Base-by-base conservation (phyloP, 2,888 invertebrate genomes). In the Meandrusa payeni region DNA sequence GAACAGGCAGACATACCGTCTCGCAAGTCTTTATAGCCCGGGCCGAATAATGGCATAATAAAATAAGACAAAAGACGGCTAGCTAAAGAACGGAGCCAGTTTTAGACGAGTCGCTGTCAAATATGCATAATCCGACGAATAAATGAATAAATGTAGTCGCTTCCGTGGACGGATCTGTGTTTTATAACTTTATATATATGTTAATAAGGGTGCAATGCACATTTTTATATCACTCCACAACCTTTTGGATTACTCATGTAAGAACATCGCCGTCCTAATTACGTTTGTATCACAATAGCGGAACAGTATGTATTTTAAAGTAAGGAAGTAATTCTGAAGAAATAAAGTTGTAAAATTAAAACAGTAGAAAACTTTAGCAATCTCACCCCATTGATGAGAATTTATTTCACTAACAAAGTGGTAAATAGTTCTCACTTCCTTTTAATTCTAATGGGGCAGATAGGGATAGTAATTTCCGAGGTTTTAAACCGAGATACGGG, bases 1-100 rank as follows among this genome's bases (percentile, higher is more conserved):
- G 76, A 74, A 79, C 77, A 66, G 65, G 75, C 78, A 85, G 87
- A 87, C 87, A 86, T 79, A 80, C 83, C 83, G 87, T 87, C 87
- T 85, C 85, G 78, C 76, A 77, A 68, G 69, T 75, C 73, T 75
- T 76, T 75, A 72, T 72, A 68, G 69, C 69, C 64, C 63, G 64
- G 60, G 64, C 69, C 69, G 68, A 75, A 66, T 72, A 76, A 76
- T 71, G 64, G 64, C 60, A 66, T 77, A 74, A 78, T 79, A 79
- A 78, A 80, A 80, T 78, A 82, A 81, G 71, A 75, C 79, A 79
- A 79, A 79, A 81, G 76, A 74, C 66, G 69, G 67, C 76, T 72
- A 69, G 66, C 71, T 61, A 51, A 52, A 54, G 47, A 55, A 55
- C 49, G 61, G 51, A 50, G 51, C 45, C 45, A 47, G 51, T 46